Evolutionary conservation across 2,797 vertebrate genomes (phyloP).

Genomic region (Lutjanus campechanus): DNA sequence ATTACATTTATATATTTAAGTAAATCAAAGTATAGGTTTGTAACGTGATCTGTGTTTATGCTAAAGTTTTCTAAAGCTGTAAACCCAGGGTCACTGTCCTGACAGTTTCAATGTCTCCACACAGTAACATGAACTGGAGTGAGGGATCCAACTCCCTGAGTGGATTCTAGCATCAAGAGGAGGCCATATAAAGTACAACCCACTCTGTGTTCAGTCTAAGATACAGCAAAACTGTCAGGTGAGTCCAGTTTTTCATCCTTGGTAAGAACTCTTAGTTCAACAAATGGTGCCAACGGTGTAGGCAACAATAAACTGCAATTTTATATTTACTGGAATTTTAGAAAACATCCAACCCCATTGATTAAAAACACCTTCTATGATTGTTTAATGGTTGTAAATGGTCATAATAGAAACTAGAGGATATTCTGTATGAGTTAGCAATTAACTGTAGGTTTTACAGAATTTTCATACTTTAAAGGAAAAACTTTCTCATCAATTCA

Average conservation of each 20-base stretch:
- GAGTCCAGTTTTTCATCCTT: not conserved
- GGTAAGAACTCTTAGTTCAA: not conserved
- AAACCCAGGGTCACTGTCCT: not conserved
- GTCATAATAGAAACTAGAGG: not conserved
- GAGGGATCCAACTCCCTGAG: not conserved
- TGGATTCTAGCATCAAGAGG: not conserved
- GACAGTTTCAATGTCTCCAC: conserved; percentile 12
- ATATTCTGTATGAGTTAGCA: not conserved
- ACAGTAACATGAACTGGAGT: conserved; percentile 7
- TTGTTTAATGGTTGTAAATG: not conserved
- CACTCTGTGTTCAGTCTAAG: not conserved
- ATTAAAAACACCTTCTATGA: not conserved
- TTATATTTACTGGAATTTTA: not conserved
- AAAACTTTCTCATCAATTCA: not conserved
- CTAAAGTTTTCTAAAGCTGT: not conserved
- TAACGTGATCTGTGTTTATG: not conserved
- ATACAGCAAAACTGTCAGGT: not conserved
- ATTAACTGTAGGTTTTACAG: not conserved
- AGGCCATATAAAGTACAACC: not conserved
- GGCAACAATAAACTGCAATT: not conserved
- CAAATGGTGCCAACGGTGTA: not conserved
- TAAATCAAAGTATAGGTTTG: not conserved
- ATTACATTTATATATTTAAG: not conserved
- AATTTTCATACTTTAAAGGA: not conserved
- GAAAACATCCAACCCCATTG: not conserved